Percentiles rank a stretch among this genome's conserved stretches.
Evolutionary conservation across 2,888 invertebrate genomes (phyloP).

Genomic region (Temnothorax unifasciatus): DNA sequence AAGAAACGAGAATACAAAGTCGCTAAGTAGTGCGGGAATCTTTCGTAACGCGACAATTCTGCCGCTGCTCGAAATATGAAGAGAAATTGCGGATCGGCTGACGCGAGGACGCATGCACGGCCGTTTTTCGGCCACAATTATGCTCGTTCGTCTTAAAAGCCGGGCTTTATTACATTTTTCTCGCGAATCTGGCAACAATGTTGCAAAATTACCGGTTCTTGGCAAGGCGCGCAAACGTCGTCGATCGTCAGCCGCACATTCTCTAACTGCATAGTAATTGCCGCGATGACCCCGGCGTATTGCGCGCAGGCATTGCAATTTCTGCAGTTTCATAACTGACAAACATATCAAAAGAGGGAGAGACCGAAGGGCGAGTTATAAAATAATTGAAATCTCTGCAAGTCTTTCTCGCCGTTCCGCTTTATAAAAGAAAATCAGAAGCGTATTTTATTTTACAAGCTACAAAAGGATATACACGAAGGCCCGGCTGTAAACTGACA

Average conservation of each 20-base stretch:
- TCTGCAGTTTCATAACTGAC: constrained; percentile 59
- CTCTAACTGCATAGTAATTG: constrained; percentile 71
- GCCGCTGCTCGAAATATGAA: constrained; percentile 24
- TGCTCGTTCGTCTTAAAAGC: constrained; percentile 3
- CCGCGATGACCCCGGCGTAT: constrained; percentile 60
- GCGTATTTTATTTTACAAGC: neutral
- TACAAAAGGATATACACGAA: neutral
- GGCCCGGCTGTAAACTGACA: neutral
- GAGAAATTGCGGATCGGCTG: constrained; percentile 40
- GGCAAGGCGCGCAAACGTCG: constrained; percentile 52
- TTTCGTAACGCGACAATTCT: constrained; percentile 54
- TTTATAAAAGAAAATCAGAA: neutral
- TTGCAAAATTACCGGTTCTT: constrained; percentile 67
- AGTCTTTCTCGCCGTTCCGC: neutral
- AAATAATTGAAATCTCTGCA: constrained; percentile 33
- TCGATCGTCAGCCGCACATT: constrained; percentile 62
- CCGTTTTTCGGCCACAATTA: constrained; percentile 52
- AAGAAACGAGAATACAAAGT: constrained; percentile 37
- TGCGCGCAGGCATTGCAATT: constrained; percentile 62
- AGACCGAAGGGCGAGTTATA: constrained; percentile 27
- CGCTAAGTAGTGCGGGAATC: constrained; percentile 43
- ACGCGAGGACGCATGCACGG: constrained; percentile 22
- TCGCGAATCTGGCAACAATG: constrained; percentile 21
- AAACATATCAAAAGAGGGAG: constrained; percentile 23
- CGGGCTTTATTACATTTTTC: constrained; percentile 46